Evolutionary conservation across 2,797 vertebrate genomes (phyloP).

Genomic region (Holocentrus rufus): DNA sequence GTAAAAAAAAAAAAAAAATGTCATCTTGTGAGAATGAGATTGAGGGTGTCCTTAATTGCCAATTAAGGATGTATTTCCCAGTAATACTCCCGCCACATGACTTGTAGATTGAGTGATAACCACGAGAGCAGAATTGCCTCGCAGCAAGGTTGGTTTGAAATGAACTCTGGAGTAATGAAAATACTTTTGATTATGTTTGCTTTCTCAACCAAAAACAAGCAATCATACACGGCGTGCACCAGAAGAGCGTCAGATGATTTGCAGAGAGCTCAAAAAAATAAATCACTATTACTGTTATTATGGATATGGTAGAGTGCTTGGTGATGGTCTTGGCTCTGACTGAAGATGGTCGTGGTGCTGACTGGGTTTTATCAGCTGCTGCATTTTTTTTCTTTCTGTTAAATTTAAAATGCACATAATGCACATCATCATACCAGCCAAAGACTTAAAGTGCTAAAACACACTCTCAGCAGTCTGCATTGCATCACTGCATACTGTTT

Average conservation of each 20-base stretch:
- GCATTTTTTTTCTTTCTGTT: slow-evolving; percentile 27
- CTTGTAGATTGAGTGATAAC: slow-evolving; percentile 64
- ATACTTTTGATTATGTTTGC: slow-evolving; percentile 53
- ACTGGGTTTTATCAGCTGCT: slow-evolving; percentile 43
- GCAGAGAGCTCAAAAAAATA: slow-evolving; percentile 26
- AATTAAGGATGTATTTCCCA: slow-evolving; percentile 69
- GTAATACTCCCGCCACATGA: slow-evolving; percentile 40
- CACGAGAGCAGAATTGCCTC: slow-evolving; percentile 45
- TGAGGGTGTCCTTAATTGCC: slow-evolving; percentile 70
- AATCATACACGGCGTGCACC: slow-evolving; percentile 12
- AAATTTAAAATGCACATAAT: slow-evolving; percentile 46
- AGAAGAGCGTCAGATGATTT: slow-evolving; percentile 27
- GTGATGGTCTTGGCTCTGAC: slow-evolving; percentile 23
- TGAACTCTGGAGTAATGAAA: slow-evolving; percentile 58
- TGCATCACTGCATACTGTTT: slow-evolving; percentile 30
- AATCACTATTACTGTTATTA: slow-evolving; percentile 46
- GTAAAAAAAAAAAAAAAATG: slow-evolving; percentile 56
- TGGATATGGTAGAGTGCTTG: slow-evolving; percentile 35
- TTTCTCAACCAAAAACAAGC: slow-evolving; percentile 51
- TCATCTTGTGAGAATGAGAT: slow-evolving; percentile 63
- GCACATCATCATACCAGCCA: slow-evolving; percentile 43
- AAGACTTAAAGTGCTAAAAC: slow-evolving; percentile 34
- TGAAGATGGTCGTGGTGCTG: neutral
- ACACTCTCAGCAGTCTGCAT: slow-evolving; percentile 45
- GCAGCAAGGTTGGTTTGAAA: slow-evolving; percentile 41